phyloP scores from a whole-genome alignment of 2,797 vertebrate genomes.

The Amblyopsis hoosieri region DNA sequence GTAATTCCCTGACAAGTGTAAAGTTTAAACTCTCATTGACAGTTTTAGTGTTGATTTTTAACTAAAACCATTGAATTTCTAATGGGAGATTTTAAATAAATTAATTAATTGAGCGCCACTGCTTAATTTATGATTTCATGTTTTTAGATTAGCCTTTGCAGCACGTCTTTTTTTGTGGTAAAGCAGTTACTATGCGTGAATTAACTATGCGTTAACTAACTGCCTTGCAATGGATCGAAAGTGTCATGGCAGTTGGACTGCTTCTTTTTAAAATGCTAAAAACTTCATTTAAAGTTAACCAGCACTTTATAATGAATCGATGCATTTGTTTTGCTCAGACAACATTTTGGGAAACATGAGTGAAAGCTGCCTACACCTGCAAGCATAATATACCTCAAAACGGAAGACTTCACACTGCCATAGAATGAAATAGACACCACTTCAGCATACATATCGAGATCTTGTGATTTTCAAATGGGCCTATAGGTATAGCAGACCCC shows the following conservation, averaged over 20 bases:
- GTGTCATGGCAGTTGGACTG: conserved; percentile 9
- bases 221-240: too few species aligned
- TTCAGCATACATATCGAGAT: conserved; percentile 70
- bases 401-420: conserved; percentile 69
- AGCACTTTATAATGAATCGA: conserved; percentile 70
- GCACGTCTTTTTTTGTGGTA: conserved; percentile 6
- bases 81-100: neutral
- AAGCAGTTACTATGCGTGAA: neutral
- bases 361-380: conserved; percentile 54
- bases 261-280: conserved; percentile 35
- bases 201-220: too few species aligned
- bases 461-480: conserved; percentile 47
- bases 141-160: conserved; percentile 51
- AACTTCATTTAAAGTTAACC: conserved; percentile 44
- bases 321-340: conserved; percentile 51
- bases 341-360: conserved; percentile 44
- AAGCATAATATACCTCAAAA: conserved; percentile 76
- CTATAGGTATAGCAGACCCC: conserved; percentile 47
- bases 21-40: conserved; percentile 1
- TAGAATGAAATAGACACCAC: conserved; percentile 47
- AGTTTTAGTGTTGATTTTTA: conserved; percentile 14
- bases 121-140: conserved; percentile 31
- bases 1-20: conserved; percentile 4
- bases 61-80: neutral
- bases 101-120: conserved; percentile 23